Conservation (phyloP, 1,140 invertebrate species). For the Drosophila quadrilineata region DNA sequence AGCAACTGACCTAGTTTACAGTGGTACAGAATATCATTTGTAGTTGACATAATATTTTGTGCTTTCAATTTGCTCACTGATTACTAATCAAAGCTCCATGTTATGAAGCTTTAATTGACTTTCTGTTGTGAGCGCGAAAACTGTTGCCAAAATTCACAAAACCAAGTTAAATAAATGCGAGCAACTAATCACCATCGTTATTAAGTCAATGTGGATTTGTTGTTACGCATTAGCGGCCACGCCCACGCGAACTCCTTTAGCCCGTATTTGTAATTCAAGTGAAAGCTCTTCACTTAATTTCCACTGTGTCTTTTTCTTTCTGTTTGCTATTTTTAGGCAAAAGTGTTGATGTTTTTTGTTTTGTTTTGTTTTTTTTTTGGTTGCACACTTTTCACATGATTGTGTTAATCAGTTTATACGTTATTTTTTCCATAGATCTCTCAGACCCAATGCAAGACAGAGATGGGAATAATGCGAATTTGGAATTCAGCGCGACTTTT, state of each 20-base stretch:
- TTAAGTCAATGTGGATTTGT: conserved; percentile 9
- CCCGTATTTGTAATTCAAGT: conserved; percentile 70
- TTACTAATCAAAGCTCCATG: conserved; percentile 1
- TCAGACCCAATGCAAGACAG: not conserved
- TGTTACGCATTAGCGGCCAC: conserved; percentile 60
- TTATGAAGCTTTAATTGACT: conserved; percentile 7
- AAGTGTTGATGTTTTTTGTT: too few species aligned
- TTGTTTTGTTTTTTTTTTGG: too few species aligned
- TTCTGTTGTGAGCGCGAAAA: conserved; percentile 1
- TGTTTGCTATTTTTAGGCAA: conserved; percentile 51
- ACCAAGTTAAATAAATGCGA: not conserved
- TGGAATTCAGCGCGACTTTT: conserved; percentile 31
- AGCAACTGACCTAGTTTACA: conserved; percentile 3
- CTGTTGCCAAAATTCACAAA: conserved; percentile 5
- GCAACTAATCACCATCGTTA: conserved; percentile 41
- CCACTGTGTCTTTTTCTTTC: conserved; percentile 50
- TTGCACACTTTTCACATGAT: conserved; percentile 70
- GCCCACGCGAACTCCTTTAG: conserved; percentile 29
- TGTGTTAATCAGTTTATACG: conserved; percentile 60
- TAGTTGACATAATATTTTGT: not conserved
- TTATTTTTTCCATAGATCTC: conserved; percentile 19
- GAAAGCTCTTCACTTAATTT: conserved; percentile 70
- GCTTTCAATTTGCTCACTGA: too few species aligned
- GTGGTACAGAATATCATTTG: not conserved
- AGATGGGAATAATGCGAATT: conserved; percentile 49